These are phyloP conservation scores for Centropus bengalensis DNA, from an alignment of 2,113 vertebrate genomes.

Conservation along the genomic window DNA sequence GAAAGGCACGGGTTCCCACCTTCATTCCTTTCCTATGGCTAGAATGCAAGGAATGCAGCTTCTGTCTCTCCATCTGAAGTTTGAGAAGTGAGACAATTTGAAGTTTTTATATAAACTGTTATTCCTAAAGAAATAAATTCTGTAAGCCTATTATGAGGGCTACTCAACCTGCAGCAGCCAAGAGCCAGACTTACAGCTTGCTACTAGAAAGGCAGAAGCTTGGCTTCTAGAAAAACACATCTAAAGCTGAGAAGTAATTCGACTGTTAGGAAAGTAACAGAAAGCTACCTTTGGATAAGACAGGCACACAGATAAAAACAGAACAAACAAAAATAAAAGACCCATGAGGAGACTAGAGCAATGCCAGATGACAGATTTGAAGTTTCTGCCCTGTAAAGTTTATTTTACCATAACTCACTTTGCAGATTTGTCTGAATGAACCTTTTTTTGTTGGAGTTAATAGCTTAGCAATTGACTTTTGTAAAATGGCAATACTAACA, in stretches of 20 bases:
- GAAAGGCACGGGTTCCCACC: neutral
- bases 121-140: neutral
- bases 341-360: neutral
- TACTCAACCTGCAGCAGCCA: neutral
- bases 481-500: neutral
- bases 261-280: neutral
- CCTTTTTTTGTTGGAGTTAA: neutral
- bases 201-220: neutral
- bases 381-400: neutral
- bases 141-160: neutral
- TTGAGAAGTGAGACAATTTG: neutral
- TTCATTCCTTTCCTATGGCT: neutral
- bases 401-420: neutral
- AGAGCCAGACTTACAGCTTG: neutral
- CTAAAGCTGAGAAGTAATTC: neutral
- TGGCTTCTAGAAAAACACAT: neutral
- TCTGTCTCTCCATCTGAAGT: neutral
- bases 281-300: neutral
- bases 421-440: neutral
- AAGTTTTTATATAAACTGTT: neutral
- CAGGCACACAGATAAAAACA: neutral
- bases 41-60: slow-evolving; percentile 28
- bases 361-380: neutral
- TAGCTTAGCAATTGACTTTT: neutral
- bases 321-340: neutral